A percentile compares a stretch with the other conserved stretches of the same genome.
Conservation (phyloP, 2,888 invertebrate species). For the Pollenia angustigena region DNA sequence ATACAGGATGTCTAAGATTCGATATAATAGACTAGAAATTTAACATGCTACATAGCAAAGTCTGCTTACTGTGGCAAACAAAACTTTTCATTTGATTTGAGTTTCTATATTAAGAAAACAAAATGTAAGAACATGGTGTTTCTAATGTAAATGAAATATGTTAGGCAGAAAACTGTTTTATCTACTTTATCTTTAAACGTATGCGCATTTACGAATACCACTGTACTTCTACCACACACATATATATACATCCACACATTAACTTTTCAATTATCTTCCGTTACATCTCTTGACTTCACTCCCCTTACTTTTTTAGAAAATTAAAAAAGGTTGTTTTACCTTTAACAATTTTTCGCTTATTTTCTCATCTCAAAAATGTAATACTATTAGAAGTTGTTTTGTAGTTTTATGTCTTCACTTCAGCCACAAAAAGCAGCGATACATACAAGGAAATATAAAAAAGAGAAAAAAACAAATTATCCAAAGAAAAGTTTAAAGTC, state of each 20-base stretch:
- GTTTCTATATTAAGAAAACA: no score
- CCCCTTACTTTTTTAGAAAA: neutral
- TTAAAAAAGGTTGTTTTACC: slow-evolving; percentile 4
- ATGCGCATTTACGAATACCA: neutral
- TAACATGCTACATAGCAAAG: no score
- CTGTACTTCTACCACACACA: neutral
- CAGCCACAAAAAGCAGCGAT: neutral
- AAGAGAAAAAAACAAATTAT: neutral
- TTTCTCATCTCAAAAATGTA: slow-evolving; percentile 38
- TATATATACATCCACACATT: slow-evolving; percentile 33
- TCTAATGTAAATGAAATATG: no score
- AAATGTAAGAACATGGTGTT: no score
- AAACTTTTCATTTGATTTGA: no score
- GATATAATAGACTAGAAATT: no score
- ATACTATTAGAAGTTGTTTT: slow-evolving; percentile 12
- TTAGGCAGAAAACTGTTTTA: no score
- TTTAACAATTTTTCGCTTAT: slow-evolving; percentile 55
- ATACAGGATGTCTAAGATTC: no score
- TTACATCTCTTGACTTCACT: slow-evolving; percentile 3
- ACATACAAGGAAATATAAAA: neutral
- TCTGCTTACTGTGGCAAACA: no score
- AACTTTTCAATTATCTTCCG: slow-evolving; percentile 47
- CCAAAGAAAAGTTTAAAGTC: slow-evolving; percentile 39
- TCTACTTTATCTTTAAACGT: no score
- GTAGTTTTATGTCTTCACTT: slow-evolving; percentile 16